These are phyloP conservation scores for Sinhomidia bicolor DNA, from an alignment of 2,888 invertebrate genomes.

Conservation along the genomic window DNA sequence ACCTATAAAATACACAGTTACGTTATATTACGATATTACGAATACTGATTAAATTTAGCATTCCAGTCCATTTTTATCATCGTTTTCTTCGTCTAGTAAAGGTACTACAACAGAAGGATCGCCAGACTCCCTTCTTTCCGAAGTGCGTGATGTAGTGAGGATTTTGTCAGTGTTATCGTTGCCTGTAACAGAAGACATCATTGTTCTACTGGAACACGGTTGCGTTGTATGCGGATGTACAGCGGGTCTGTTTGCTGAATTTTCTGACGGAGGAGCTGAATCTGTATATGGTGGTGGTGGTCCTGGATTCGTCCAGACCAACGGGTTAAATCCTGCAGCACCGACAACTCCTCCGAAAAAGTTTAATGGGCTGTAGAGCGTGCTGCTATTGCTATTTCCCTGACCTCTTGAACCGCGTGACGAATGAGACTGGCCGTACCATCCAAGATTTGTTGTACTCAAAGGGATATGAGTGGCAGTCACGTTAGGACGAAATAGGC, in stretches of 20 bases:
- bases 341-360: slow-evolving; percentile 68
- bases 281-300: slow-evolving; percentile 69
- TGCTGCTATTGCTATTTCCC: slow-evolving; percentile 13
- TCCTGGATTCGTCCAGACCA: slow-evolving; percentile 70
- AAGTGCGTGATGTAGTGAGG: slow-evolving; percentile 43
- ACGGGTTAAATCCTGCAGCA: slow-evolving; percentile 59
- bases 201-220: slow-evolving; percentile 67
- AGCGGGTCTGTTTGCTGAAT: slow-evolving; percentile 23
- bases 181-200: slow-evolving; percentile 35
- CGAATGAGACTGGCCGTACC: slow-evolving; percentile 63
- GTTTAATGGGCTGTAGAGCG: slow-evolving; percentile 65
- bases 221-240: slow-evolving; percentile 55
- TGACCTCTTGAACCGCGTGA: slow-evolving; percentile 46
- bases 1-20: too few relatives aligned
- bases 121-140: slow-evolving; percentile 43
- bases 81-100: slow-evolving; percentile 58
- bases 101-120: slow-evolving; percentile 65
- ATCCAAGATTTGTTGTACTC: slow-evolving; percentile 67
- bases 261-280: slow-evolving; percentile 51
- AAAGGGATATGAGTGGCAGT: slow-evolving; percentile 67
- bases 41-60: slow-evolving; percentile 48
- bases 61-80: slow-evolving; percentile 71
- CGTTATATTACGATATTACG: background rate
- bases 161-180: slow-evolving; percentile 55
- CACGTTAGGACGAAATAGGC: slow-evolving; percentile 58